Evolutionary conservation across 2,888 invertebrate species (phyloP), one percentile per base, ranked within the genome.

Genomic region (Cosmia pyralina): DNA sequence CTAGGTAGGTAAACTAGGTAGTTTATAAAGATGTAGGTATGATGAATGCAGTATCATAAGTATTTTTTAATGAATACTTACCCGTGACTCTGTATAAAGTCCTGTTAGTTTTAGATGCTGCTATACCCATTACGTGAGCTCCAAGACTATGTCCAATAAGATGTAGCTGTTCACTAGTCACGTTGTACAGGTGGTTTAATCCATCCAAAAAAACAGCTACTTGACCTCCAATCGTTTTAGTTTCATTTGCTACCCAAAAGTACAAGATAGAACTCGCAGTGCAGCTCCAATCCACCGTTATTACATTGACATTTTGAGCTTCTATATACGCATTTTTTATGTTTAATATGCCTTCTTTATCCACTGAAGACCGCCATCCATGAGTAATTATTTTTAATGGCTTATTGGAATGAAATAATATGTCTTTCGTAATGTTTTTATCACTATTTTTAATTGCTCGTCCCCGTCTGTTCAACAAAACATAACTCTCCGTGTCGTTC

Each of bases 361-460:
- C 90, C 2, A 92, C 94, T 46, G 93, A 92, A 1, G 96, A 96
- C 86, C 90, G 91, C 96, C 96, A 97, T 11, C 94, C 94, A 76
- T 97, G 97, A 1, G 96, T 96, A n/a, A 96, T 88, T 55, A 96
- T 89, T 90, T 96, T 96, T 4, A 95, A 90, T 11, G 93, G 89
- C 69, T 68, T 72, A 10, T 77, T 78, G 13, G 83, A 73, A 48
- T 63, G 10, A n/a, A 89, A 84, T 17, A 85, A 63, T 34, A 83
- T 55, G 4, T 34, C 17, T 13, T 52, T 44, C 50, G 62, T 79
- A 11, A 83, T 44, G 6, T 71, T 65, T 46, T 74, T 48, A 41
- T 84, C 65, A 10, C 48, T 28, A 7, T 78, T 55, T 44, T 86
- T 59, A 5, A 80, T 38, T 19, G 89, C 85, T 69, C 69, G 74